Evolutionary conservation across 2,797 vertebrate species (phyloP), one percentile per base, ranked within the genome.

Genomic region (Peromyscus attwateri): DNA sequence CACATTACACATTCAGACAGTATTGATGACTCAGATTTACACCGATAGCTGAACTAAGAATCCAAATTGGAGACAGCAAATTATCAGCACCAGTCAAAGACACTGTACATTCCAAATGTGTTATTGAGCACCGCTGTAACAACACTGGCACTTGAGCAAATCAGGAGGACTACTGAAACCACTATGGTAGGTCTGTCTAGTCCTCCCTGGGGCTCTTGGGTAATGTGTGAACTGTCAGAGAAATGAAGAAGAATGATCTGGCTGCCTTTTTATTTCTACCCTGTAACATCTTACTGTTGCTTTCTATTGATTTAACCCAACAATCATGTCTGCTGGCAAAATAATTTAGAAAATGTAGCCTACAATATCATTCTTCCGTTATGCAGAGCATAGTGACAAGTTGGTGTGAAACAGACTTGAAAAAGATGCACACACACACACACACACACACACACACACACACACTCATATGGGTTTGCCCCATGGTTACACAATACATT

Each of bases 291-390:
- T 90, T 5, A 55, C 7, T 8, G 43, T 19, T 66, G 5, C 4
- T 85, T 90, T 31, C 17, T 70, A 13, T 57, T 62, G 25, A 55
- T 70, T 91, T 62, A 92, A 82, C 12, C 27, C 31, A 89, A 17
- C 3, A 64, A 83, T 40, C 29, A 31, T 62, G 4, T 70, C 43
- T 46, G 25, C 19, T 85, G 16, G 27, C 21, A 80, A 6, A 64
- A 1, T 19, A 64, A 71, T 12, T 12, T 40, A 43, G 34, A 70
- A 92, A 92, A 87, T 43, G 27, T 57, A 19, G 43, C 43, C 49
- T 6, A 4, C 3, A 46, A 23, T 0, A 0, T 55, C 27, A 87
- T 5, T 0, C 6, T 31, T 27, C 23, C 55, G 19, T 88, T 64
- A 19, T 34, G 21, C 8, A 92, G 64, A 71, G 10, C 4, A 14